Percentiles rank a stretch among this genome's conserved stretches.
Evolutionary conservation across 1,140 invertebrate genomes (phyloP).

Genomic region (Stegodyphus dumicola): DNA sequence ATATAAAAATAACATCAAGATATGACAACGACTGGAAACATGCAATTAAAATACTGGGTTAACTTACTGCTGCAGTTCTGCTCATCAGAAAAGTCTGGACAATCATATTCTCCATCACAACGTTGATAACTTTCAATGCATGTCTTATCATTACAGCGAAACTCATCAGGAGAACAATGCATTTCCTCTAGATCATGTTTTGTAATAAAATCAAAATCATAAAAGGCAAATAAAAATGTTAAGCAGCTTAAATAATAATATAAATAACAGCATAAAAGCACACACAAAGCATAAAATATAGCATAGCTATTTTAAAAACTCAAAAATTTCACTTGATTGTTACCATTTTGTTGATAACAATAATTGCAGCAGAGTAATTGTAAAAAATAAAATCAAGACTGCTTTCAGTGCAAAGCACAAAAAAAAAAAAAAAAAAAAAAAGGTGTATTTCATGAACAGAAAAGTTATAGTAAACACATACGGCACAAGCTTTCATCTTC

Average conservation of each 20-base stretch:
- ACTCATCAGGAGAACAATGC: slow-evolving; percentile 56
- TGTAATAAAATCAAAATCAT: slow-evolving; percentile 44
- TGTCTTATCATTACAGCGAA: slow-evolving; percentile 65
- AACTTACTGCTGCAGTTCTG: slow-evolving; percentile 64
- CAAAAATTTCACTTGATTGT: too few species aligned
- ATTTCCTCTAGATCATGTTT: slow-evolving; percentile 55
- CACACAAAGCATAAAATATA: too few species aligned
- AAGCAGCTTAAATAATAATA: too few species aligned
- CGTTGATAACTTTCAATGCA: slow-evolving; percentile 95
- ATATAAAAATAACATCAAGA: too few species aligned
- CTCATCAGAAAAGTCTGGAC: slow-evolving; percentile 68
- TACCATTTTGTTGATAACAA: too few species aligned
- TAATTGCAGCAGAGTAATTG: too few species aligned
- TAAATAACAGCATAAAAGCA: too few species aligned
- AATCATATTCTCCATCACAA: slow-evolving; percentile 88
- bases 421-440: too few species aligned
- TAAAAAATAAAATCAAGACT: too few species aligned
- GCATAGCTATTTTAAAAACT: too few species aligned
- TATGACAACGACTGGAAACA: background rate
- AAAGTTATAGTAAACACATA: slow-evolving; percentile 63
- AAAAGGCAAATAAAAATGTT: slow-evolving; percentile 29
- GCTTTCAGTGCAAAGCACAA: too few species aligned
- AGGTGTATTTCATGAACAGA: too few species aligned
- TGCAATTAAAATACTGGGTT: background rate
- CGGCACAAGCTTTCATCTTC: slow-evolving; percentile 68